Conservation (phyloP, 2,797 vertebrate species). For the Chlorospingus flavigularis region DNA sequence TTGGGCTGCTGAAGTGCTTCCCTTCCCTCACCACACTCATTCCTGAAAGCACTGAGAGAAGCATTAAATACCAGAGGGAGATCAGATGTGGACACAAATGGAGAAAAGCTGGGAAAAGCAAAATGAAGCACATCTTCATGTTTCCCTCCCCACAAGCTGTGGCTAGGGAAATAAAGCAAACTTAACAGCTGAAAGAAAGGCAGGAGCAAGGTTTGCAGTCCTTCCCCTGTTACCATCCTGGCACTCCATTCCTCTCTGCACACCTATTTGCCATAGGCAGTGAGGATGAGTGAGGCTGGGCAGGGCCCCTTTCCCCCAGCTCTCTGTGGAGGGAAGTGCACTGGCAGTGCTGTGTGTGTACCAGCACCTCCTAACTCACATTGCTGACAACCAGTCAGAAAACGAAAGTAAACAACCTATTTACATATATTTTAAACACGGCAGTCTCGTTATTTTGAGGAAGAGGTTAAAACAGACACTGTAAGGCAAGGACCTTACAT, state of each 20-base stretch:
- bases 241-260: background rate
- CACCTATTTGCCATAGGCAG: background rate
- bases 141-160: background rate
- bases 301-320: background rate
- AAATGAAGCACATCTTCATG: background rate
- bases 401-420: conserved; percentile 4
- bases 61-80: background rate
- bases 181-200: background rate
- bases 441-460: conserved; percentile 65
- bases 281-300: background rate
- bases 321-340: background rate
- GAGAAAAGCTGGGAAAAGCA: conserved; percentile 4
- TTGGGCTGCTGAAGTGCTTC: background rate
- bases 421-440: conserved; percentile 23
- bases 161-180: background rate
- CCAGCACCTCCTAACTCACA: background rate
- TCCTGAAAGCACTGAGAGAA: background rate
- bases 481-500: conserved; percentile 71
- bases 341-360: background rate
- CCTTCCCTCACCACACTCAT: background rate
- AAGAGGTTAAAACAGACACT: conserved; percentile 65
- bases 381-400: background rate
- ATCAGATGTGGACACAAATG: background rate
- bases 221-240: background rate
- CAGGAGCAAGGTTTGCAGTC: background rate